Evolutionary conservation across 1,140 invertebrate species (phyloP), one percentile per base, ranked within the genome.

Genomic region (Solenopsis invicta): DNA sequence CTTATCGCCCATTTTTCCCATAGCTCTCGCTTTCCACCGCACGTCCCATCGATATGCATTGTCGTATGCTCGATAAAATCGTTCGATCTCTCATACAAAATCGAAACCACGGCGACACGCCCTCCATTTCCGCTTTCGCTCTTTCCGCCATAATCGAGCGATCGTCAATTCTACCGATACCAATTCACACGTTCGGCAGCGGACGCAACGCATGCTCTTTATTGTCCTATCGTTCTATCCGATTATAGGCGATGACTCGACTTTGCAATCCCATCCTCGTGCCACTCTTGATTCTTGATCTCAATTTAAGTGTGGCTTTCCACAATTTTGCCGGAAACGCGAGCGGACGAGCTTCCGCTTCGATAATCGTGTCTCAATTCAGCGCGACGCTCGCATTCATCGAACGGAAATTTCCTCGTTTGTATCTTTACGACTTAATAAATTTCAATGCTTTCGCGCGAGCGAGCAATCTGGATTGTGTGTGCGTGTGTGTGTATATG

Each of bases 301-400:
- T 12, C 81, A 66, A 52, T 90, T 69, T 77, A 72, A 89, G 64
- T 59, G 66, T 50, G 77, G 59, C 64, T 87, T 72, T 61, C 87
- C 82, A 61, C 75, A 59, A 74, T 66, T 76, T 69, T 72, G 59
- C 13, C 24, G 72, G 21, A 56, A 78, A 84, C 59, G 54, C 21
- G 12, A 82, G 67, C 6, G 21, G 18, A 29, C 67, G 67, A 74
- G 66, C 59, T 88, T 88, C 80, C 87, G 74, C n/a, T 34, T 61
- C 69, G 21, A 59, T 48, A 72, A 34, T 82, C 67, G 29, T 9
- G 37, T 74, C 69, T 62, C 54, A 24, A 62, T 61, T 29, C 67
- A 59, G 54, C 45, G 10, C 29, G 16, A n/a, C 62, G 41, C 6
- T 37, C 69, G 45, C n/a, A 59, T 34, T 54, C 24, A 75, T n/a